These are phyloP conservation scores for Rhagonycha lutea DNA, from an alignment of 2,888 invertebrate species.

Conservation along the genomic window DNA sequence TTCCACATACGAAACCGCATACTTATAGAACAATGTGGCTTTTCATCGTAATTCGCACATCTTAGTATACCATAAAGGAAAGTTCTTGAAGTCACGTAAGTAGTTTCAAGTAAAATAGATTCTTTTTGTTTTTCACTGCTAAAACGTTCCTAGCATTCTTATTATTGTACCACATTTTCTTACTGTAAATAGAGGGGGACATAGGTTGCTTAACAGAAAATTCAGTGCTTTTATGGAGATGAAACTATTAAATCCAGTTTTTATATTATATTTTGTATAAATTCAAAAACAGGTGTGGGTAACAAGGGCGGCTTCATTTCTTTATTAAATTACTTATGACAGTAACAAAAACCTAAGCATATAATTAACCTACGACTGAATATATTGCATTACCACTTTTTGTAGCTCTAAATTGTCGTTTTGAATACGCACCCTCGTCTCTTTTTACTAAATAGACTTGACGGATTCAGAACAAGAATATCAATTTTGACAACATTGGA, in stretches of 20 bases:
- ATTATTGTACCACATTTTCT: background rate
- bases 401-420: background rate
- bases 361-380: background rate
- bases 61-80: constrained; percentile 3
- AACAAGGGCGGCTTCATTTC: background rate
- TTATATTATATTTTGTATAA: too few relatives aligned
- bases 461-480: background rate
- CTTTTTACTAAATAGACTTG: background rate
- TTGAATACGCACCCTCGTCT: background rate
- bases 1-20: background rate
- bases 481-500: background rate
- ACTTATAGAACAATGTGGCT: constrained; percentile 6
- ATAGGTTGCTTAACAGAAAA: too few relatives aligned
- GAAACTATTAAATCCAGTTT: background rate
- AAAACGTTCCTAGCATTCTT: constrained; percentile 8
- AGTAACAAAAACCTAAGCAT: background rate
- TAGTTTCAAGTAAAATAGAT: constrained; percentile 8
- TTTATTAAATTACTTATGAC: background rate
- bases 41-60: constrained; percentile 13
- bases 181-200: background rate
- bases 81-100: constrained; percentile 14
- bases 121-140: constrained; percentile 2
- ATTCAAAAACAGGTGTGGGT: background rate
- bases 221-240: background rate
- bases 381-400: background rate